phyloP scores from a whole-genome alignment of 2,797 vertebrate genomes.

The Iguana delicatissima region DNA sequence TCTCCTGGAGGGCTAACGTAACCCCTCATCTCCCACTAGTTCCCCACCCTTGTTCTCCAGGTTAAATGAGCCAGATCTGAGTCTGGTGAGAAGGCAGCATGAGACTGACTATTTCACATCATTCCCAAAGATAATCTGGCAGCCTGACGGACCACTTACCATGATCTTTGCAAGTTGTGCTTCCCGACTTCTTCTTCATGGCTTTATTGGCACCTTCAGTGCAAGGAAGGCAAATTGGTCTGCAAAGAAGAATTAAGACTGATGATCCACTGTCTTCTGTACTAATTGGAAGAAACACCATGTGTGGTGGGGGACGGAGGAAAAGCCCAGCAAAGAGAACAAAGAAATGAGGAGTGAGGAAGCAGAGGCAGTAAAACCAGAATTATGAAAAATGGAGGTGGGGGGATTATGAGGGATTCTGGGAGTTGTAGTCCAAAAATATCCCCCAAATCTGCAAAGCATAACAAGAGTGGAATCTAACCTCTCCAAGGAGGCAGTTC shows the following conservation, averaged over 20 bases:
- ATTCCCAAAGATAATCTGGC: not conserved
- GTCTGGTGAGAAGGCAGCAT: too few species aligned
- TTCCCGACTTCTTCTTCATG: constrained; percentile 77
- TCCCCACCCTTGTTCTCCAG: not conserved
- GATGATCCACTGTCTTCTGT: too few species aligned
- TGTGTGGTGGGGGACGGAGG: not conserved
- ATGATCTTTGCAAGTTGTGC: constrained; percentile 83
- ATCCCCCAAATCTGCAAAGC: not conserved
- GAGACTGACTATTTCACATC: not conserved
- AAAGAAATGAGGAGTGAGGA: not conserved
- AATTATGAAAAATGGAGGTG: too few species aligned
- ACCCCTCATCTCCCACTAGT: too few species aligned
- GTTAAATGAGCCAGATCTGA: not conserved
- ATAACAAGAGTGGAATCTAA: not conserved
- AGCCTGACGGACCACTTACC: constrained; percentile 66
- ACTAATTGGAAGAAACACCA: not conserved
- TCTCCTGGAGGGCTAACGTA: too few species aligned
- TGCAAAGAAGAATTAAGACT: constrained; percentile 53
- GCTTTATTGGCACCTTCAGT: constrained; percentile 85
- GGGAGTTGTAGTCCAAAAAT: not conserved
- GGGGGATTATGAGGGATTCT: not conserved
- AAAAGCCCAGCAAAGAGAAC: not conserved
- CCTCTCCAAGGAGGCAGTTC: not conserved
- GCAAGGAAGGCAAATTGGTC: constrained; percentile 89
- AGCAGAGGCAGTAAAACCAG: not conserved